phyloP scores from a whole-genome alignment of 2,888 invertebrate genomes.

The Ormia ochracea region DNA sequence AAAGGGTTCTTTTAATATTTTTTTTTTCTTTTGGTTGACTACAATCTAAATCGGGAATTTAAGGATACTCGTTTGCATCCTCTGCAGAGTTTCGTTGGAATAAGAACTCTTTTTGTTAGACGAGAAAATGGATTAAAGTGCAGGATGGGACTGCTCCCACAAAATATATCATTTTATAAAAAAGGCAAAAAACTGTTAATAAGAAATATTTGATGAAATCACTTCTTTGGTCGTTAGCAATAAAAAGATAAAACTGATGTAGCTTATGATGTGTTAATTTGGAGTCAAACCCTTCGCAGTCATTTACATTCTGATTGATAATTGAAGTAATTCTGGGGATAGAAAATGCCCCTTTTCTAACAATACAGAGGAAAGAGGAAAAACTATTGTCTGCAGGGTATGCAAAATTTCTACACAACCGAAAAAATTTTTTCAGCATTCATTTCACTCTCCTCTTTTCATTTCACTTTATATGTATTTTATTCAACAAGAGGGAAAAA shows the following conservation, averaged over 20 bases:
- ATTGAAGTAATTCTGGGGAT: slow-evolving; percentile 20
- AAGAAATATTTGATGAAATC: background rate
- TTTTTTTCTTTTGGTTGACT: background rate
- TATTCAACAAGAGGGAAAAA: slow-evolving; percentile 45
- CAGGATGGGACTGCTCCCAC: background rate
- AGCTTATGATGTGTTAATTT: slow-evolving; percentile 39
- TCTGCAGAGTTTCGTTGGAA: background rate
- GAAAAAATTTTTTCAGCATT: background rate
- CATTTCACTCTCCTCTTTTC: background rate
- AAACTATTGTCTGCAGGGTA: slow-evolving; percentile 31
- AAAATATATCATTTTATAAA: background rate
- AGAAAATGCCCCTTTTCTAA: slow-evolving; percentile 4
- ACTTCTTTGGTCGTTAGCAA: background rate
- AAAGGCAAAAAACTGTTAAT: background rate
- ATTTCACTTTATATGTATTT: slow-evolving; percentile 11
- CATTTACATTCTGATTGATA: slow-evolving; percentile 38
- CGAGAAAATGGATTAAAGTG: background rate
- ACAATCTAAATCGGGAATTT: background rate
- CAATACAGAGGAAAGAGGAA: background rate
- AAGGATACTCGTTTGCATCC: background rate
- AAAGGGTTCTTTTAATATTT: no score
- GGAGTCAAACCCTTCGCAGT: slow-evolving; percentile 22
- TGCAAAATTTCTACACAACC: slow-evolving; percentile 13
- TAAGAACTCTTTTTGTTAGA: background rate
- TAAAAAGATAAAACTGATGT: background rate